Base-by-base conservation (phyloP, 1,140 invertebrate genomes). In the Trissolcus basalis region DNA sequence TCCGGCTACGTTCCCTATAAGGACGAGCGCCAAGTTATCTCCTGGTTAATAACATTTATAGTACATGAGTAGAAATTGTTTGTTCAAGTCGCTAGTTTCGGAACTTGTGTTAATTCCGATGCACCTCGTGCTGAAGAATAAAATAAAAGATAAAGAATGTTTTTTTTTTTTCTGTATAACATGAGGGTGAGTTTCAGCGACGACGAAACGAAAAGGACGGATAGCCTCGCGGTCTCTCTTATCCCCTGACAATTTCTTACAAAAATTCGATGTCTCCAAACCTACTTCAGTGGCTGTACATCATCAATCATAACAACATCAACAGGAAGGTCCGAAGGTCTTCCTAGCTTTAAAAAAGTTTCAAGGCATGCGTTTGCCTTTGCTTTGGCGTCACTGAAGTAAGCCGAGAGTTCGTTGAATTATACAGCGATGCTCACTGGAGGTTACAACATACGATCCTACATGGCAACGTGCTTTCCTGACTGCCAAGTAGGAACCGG, bases 371-470 rank as follows among this genome's bases (percentile, higher is more conserved):
- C 19, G n/a, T n/a, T 6, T 27, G 19, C 19, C 11, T 44, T 13
- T 44, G 39, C 11, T 9, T 43, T n/a, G 11, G 43, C 4, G 12
- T 54, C 51, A 69, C 68, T 50, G 55, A 48, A 53, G 13, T 48
- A 61, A 12, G 11, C 35, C 12, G 41, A 49, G 53, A 35, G 9
- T 51, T 51, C 48, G 45, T 49, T 14, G 33, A 11, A 9, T 50
- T 50, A 5, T 4, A 43, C 6, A 10, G n/a, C 19, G 16, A 51
- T 61, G 13, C 60, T 87, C 72, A 88, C 80, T 88, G 87, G 68
- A 88, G 81, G 50, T 82, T 87, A 56, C 86, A 89, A 60, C 86
- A 88, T 16, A 83, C 80, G 9, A 84, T 82, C 56, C 73, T 84
- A 61, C 87, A 86, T 3, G 84, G 85, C 68, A 87, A 64, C 0